phyloP scores from a whole-genome alignment of 2,888 invertebrate species.

The Lacanobia wlatinum region DNA sequence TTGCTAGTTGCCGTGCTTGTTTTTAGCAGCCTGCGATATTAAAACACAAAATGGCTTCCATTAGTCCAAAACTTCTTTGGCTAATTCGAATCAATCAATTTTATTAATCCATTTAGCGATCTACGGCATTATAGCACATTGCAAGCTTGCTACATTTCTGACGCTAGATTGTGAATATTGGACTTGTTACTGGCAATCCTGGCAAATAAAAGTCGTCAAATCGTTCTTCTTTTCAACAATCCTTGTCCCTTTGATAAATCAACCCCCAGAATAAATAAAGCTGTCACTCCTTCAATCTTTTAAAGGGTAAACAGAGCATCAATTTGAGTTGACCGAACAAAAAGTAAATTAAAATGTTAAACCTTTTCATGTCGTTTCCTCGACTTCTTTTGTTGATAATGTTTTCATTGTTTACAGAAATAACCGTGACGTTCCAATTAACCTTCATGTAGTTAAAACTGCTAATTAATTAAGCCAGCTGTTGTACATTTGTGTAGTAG shows the following conservation, averaged over 20 bases:
- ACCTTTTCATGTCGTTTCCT: conserved; percentile 14
- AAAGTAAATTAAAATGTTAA: conserved; percentile 45
- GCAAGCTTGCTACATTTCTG: not conserved
- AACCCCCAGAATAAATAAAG: conserved; percentile 25
- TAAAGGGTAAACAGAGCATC: conserved; percentile 1
- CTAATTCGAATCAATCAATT: not conserved
- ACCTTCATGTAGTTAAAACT: conserved; percentile 16
- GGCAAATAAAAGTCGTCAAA: not conserved
- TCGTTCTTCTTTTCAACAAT: not conserved
- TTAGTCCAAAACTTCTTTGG: not conserved
- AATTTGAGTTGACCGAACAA: conserved; percentile 32
- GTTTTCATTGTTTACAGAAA: conserved; percentile 48
- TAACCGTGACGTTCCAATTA: conserved; percentile 47
- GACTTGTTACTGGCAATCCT: not conserved
- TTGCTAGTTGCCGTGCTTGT: not conserved
- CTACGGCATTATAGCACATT: not conserved
- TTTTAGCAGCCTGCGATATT: not conserved
- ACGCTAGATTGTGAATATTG: not conserved
- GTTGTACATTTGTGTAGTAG: conserved; percentile 22
- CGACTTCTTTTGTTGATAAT: conserved; percentile 16
- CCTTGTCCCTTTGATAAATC: not conserved
- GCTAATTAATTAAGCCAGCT: conserved; percentile 51
- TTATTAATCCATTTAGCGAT: not conserved
- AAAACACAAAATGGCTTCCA: not conserved
- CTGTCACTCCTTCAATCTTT: conserved; percentile 18